Base-by-base conservation (phyloP, 2,113 vertebrate species). In the Paralichthys olivaceus region DNA sequence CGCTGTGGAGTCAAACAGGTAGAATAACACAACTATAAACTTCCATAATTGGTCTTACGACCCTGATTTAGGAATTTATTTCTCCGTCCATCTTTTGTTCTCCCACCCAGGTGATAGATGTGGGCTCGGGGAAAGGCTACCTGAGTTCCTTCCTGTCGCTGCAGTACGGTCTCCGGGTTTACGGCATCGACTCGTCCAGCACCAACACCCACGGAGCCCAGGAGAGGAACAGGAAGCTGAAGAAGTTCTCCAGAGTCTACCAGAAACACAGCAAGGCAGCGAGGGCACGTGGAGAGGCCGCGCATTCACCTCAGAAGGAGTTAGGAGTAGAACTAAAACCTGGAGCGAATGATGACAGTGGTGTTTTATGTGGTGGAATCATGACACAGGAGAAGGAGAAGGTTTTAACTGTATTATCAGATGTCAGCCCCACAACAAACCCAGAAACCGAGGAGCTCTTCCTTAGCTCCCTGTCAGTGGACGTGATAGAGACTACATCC, bases 111-210 rank as follows among this genome's bases (percentile, higher is more conserved):
- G 95, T 99, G 28, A 96, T 99, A 82, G 98, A 99, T 47, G 87
- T 99, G 69, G 98, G 98, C 56, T 99, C 98, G 54, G 98, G 98
- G 69, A 99, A 99, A 93, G 98, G 98, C 59, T 99, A 99, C 85
- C 87, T 99, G 78, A 97, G 97, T 88, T 97, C 97, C 1, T 98
- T 96, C 93, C 94, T 99, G 87, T 98, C 97, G 22, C 92, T 99
- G 94, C 95, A 93, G 23, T 96, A 97, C 76, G 93, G 94, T 78
- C 95, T 99, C 55, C 94, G 89, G 62, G 98, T 99, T 76, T 99
- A 96, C 80, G 98, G 98, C 89, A 97, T 99, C 14, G 98, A 99
- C 91, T 98, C 96, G 1, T 99, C 98, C 55, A 95, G 91, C 89
- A 91, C 78, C 75, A 99, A 96, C 91, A 99, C 98, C 2, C 94